These are phyloP conservation scores for Falco peregrinus DNA, from an alignment of 2,797 vertebrate species.

Conservation along the genomic window DNA sequence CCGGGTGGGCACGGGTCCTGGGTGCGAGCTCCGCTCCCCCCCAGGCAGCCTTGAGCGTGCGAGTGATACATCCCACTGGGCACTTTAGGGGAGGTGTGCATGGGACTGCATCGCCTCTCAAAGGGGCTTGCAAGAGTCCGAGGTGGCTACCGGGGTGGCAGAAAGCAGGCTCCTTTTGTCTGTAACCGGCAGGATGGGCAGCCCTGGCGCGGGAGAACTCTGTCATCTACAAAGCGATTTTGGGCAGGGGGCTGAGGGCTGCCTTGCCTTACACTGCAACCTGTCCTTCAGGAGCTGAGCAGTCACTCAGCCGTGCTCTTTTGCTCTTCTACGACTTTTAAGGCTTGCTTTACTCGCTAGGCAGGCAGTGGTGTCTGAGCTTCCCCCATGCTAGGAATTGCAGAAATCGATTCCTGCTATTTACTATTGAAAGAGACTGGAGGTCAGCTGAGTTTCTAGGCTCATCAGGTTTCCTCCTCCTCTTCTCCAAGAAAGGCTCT, in stretches of 20 bases:
- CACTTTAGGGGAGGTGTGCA: background rate
- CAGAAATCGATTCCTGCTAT: background rate
- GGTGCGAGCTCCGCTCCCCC: background rate
- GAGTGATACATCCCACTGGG: background rate
- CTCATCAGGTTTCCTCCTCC: background rate
- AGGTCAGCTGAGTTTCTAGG: background rate
- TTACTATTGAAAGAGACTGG: background rate
- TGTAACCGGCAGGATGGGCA: accelerated
- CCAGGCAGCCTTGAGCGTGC: background rate
- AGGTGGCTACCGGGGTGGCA: no score
- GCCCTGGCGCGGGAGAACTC: background rate
- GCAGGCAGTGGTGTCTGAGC: background rate
- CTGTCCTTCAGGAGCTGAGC: background rate
- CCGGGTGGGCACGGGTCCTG: background rate
- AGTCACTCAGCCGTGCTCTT: background rate
- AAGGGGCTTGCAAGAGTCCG: background rate
- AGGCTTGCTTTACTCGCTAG: background rate
- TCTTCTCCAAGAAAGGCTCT: background rate
- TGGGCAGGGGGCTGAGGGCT: accelerated
- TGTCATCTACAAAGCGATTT: background rate
- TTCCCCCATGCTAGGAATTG: background rate
- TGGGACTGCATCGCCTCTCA: accelerated
- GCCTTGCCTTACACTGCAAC: accelerated
- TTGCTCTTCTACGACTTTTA: background rate
- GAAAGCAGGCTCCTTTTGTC: background rate